Evolutionary conservation across 23 tunicate genomes (phyloP).

Genomic region (Styela clava): DNA sequence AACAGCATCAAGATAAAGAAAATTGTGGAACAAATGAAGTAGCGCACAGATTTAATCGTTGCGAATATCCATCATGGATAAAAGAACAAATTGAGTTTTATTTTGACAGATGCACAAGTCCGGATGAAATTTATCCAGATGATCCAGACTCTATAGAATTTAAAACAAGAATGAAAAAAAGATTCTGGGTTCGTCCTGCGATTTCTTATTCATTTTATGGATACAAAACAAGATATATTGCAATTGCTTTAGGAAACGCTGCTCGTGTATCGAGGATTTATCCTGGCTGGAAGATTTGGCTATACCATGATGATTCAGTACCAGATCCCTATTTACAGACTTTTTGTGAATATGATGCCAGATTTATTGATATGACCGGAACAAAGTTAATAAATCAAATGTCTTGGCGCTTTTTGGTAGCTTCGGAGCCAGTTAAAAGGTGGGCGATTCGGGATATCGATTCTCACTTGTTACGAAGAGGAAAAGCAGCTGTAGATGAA

Average conservation of each 20-base stretch:
- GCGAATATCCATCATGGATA: neutral
- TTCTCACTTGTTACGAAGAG: neutral
- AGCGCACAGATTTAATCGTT: neutral
- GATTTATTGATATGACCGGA: neutral
- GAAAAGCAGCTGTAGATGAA: no score
- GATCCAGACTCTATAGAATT: neutral
- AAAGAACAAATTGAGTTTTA: neutral
- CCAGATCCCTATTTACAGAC: neutral
- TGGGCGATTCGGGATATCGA: neutral
- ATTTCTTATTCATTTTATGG: neutral
- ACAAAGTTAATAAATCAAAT: neutral
- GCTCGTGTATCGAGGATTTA: neutral
- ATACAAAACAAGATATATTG: neutral
- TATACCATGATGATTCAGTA: no score
- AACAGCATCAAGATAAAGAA: neutral
- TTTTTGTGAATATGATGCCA: neutral
- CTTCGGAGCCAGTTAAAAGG: neutral
- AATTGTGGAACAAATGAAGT: neutral
- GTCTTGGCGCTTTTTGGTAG: neutral
- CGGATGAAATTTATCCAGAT: no score
- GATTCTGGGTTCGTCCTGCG: conserved; percentile 1
- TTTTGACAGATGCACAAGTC: neutral
- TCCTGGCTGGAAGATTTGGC: neutral
- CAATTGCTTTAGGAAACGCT: neutral
- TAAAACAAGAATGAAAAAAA: neutral